Conservation (phyloP, 2,888 invertebrate species). For the Cistogaster globosa region DNA sequence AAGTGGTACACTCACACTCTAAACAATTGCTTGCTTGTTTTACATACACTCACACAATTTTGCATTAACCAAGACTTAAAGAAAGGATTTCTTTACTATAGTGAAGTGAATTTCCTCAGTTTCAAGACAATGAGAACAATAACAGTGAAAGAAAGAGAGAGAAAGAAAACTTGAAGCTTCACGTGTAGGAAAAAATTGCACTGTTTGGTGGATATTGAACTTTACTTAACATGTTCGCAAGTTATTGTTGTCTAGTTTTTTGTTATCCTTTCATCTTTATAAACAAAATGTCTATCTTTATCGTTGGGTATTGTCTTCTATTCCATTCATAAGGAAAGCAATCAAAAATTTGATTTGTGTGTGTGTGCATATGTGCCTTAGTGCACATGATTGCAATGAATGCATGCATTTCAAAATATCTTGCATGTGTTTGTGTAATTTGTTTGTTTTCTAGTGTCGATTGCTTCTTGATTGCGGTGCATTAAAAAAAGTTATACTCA, state of each 20-base stretch:
- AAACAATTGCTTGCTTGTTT: slow-evolving; percentile 59
- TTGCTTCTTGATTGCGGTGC: slow-evolving; percentile 79
- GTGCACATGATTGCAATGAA: slow-evolving; percentile 36
- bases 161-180: not conserved
- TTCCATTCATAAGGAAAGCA: slow-evolving; percentile 65
- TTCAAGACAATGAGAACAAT: slow-evolving; percentile 7
- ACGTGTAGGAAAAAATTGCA: slow-evolving; percentile 8
- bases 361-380: not conserved
- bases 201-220: slow-evolving; percentile 67
- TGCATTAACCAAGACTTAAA: slow-evolving; percentile 25
- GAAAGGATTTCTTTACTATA: slow-evolving; percentile 5
- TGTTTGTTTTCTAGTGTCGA: slow-evolving; percentile 77
- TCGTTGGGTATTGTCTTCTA: slow-evolving; percentile 60
- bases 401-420: slow-evolving; percentile 5
- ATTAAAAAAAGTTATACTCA: slow-evolving; percentile 66
- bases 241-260: slow-evolving; percentile 53
- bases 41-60: slow-evolving; percentile 26
- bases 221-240: slow-evolving; percentile 61
- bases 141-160: not conserved
- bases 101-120: slow-evolving; percentile 18
- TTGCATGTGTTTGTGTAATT: slow-evolving; percentile 60
- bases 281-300: slow-evolving; percentile 34
- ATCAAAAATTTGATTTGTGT: slow-evolving; percentile 52
- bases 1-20: slow-evolving; percentile 69
- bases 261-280: slow-evolving; percentile 65